Base-by-base conservation (phyloP, 2,797 vertebrate genomes). In the Poecile montanus region DNA sequence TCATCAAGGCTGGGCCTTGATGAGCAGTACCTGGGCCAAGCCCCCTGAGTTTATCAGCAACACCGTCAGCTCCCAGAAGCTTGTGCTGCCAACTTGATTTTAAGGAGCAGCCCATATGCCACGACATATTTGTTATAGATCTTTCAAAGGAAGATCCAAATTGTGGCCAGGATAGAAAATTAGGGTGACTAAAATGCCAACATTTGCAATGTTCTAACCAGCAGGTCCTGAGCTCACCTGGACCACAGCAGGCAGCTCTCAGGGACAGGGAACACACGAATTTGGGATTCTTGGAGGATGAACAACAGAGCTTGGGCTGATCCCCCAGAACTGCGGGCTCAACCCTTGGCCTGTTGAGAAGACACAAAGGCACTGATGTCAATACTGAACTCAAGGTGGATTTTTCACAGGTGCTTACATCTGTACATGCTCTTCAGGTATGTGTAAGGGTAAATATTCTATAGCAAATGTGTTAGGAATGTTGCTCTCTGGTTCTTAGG, bases 91-190 rank as follows among this genome's bases (percentile, higher is more conserved):
- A 68, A 8, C 16, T 62, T 13, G 13, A 50, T 68, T 88, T 32
- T 36, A 56, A 42, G 16, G 34, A 56, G 13, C 3, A 8, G 26
- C 70, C 3, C n/a, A 8, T 51, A 23, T 0, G 19, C 0, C 0
- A 30, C 11, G 19, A 25, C 3, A 1, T 1, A 14, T 50, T n/a
- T 68, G 42, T 29, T 36, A 36, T 2, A 1, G 0, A 50, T 3
- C 18, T 62, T 25, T 50, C 22, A 29, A 11, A 48, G 34, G 48
- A 14, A 36, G 36, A 25, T 54, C 9, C 9, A 19, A 34, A 48
- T 5, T 27, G 2, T 19, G 26, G 18, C 42, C 34, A 44, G 56
- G 22, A 48, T 7, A 34, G 34, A 48, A 68, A 62, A 56, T 20
- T 1, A 21, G 22, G 16, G 20, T 32, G 5, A 20, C 2, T 27